A percentile compares a stretch with the other conserved stretches of the same genome.
Evolutionary conservation across 1,140 invertebrate genomes (phyloP).

Genomic region (Nebria ingens): DNA sequence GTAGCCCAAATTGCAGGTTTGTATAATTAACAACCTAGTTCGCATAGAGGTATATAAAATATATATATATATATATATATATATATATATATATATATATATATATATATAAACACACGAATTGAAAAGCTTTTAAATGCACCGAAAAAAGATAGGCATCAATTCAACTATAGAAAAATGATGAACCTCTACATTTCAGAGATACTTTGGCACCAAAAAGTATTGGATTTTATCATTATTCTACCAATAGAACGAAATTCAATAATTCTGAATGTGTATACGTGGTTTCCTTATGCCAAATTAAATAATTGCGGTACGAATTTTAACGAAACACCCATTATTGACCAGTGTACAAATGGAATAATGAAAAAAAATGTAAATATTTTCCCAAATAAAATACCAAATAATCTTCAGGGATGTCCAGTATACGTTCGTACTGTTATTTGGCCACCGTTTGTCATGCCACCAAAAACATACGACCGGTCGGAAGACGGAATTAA

Average conservation of each 20-base stretch:
- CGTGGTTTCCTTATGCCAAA: conserved; percentile 20
- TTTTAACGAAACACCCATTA: conserved; percentile 9
- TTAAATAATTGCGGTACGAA: conserved; percentile 18
- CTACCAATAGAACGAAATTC: conserved; percentile 11
- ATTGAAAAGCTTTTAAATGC: too few relatives aligned
- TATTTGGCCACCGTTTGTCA: conserved; percentile 19
- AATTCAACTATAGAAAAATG: too few relatives aligned
- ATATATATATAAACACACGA: too few relatives aligned
- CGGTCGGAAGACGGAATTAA: neutral
- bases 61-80: too few relatives aligned
- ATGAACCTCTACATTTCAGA: too few relatives aligned
- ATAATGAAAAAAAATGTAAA: conserved; percentile 8
- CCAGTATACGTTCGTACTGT: conserved; percentile 17
- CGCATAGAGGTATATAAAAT: too few relatives aligned
- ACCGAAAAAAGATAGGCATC: too few relatives aligned
- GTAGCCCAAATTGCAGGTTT: too few relatives aligned
- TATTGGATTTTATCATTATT: conserved; percentile 19
- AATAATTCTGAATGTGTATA: conserved; percentile 19
- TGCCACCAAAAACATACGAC: neutral
- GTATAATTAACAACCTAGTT: too few relatives aligned
- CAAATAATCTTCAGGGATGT: conserved; percentile 21
- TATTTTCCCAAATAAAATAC: conserved; percentile 21
- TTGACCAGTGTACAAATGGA: conserved; percentile 18
- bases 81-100: too few relatives aligned
- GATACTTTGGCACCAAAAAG: conserved; percentile 14